Evolutionary conservation across 2,888 invertebrate species (phyloP).

Genomic region (Caenorhabditis sp.): DNA sequence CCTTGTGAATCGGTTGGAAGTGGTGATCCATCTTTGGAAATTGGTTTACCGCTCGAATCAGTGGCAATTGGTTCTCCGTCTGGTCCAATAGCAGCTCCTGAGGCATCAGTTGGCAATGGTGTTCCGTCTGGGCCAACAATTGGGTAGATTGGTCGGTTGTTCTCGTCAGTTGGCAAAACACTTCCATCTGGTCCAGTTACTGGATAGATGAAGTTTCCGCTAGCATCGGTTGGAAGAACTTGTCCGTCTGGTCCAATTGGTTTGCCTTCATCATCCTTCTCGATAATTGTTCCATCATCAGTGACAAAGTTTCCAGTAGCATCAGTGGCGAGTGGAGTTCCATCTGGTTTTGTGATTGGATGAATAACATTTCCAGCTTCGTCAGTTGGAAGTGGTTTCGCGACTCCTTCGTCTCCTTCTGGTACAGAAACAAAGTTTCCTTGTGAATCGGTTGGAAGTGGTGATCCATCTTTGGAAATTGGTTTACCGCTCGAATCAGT

Average conservation of each 20-base stretch:
- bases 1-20: conserved; percentile 55
- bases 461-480: conserved; percentile 30
- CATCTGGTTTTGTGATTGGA: conserved; percentile 30
- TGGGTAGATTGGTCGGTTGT: conserved; percentile 25
- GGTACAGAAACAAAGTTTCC: conserved; percentile 13
- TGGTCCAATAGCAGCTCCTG: conserved; percentile 23
- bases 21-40: conserved; percentile 29
- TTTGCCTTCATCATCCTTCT: conserved; percentile 17
- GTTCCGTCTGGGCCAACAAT: conserved; percentile 26
- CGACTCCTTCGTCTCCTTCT: conserved; percentile 20
- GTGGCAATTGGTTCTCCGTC: conserved; percentile 44
- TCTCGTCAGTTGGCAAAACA: conserved; percentile 29
- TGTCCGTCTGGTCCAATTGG: conserved; percentile 37
- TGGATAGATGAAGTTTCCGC: conserved; percentile 39
- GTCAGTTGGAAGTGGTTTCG: conserved; percentile 27
- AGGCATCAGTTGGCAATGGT: conserved; percentile 29
- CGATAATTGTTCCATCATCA: conserved; percentile 10
- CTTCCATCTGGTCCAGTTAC: conserved; percentile 31
- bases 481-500: conserved; percentile 35
- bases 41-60: conserved; percentile 22
- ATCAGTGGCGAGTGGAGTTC: conserved; percentile 33
- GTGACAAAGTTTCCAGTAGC: conserved; percentile 21
- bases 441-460: conserved; percentile 27
- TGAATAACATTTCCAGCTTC: conserved; percentile 25
- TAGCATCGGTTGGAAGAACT: conserved; percentile 40